A percentile compares a stretch with the other conserved stretches of the same genome.
Conservation (phyloP, 2,113 vertebrate species). For the Actinemys pallida region DNA sequence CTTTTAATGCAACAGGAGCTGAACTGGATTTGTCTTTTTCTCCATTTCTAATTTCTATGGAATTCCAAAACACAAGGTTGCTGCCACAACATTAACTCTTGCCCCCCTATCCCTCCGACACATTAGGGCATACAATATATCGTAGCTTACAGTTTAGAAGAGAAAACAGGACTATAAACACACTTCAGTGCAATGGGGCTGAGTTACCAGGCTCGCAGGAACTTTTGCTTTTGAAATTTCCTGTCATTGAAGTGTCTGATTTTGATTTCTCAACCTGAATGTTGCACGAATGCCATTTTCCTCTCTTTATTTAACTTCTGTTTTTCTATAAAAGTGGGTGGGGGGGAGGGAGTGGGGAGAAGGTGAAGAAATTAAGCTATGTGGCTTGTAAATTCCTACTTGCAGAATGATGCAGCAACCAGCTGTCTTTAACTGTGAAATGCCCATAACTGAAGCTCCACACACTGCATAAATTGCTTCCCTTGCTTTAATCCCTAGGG, state of each 20-base stretch:
- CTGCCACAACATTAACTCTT: neutral
- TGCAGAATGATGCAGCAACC: neutral
- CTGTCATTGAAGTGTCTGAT: slow-evolving; percentile 24
- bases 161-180: neutral
- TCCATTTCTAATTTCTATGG: neutral
- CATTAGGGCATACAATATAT: neutral
- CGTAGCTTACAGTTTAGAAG: neutral
- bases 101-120: neutral
- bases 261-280: slow-evolving; percentile 68
- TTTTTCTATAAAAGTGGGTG: slow-evolving; percentile 56
- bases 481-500: neutral
- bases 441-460: neutral
- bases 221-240: slow-evolving; percentile 65
- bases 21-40: neutral
- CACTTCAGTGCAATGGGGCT: neutral
- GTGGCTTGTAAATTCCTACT: slow-evolving; percentile 5
- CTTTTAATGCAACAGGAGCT: neutral
- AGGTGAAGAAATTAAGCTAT: neutral
- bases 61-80: neutral
- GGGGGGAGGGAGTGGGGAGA: slow-evolving; percentile 3
- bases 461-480: neutral
- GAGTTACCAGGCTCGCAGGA: neutral
- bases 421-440: neutral
- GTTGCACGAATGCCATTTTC: slow-evolving; percentile 62
- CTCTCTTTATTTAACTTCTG: slow-evolving; percentile 65